Conservation (phyloP, 1,140 invertebrate species). For the Agraylea sexmaculata region DNA sequence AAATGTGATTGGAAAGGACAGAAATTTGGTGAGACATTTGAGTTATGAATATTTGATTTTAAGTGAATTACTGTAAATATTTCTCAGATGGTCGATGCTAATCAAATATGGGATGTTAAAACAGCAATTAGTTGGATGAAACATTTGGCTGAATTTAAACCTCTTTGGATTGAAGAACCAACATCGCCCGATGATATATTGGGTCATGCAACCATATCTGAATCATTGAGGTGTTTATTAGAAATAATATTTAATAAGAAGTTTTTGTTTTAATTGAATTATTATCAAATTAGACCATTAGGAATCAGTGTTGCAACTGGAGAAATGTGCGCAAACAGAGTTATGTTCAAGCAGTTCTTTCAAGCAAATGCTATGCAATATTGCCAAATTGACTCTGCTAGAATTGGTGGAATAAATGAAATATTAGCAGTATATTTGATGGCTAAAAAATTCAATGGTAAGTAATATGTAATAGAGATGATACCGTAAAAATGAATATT, state of each 20-base stretch:
- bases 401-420: slow-evolving; percentile 82
- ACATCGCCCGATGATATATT: slow-evolving; percentile 84
- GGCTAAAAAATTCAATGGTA: slow-evolving; percentile 64
- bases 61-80: not conserved
- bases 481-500: slow-evolving; percentile 1
- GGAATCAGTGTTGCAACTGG: slow-evolving; percentile 81
- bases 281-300: slow-evolving; percentile 50
- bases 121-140: slow-evolving; percentile 81
- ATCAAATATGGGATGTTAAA: slow-evolving; percentile 81
- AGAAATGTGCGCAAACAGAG: slow-evolving; percentile 82
- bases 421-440: slow-evolving; percentile 79
- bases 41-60: slow-evolving; percentile 6
- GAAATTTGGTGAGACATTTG: slow-evolving; percentile 46
- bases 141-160: slow-evolving; percentile 57
- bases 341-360: slow-evolving; percentile 88
- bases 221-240: slow-evolving; percentile 44
- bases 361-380: slow-evolving; percentile 67
- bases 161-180: slow-evolving; percentile 87
- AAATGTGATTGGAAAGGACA: slow-evolving; percentile 63
- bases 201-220: slow-evolving; percentile 64
- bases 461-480: no score
- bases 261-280: no score
- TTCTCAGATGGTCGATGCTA: slow-evolving; percentile 76
- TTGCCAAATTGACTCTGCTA: slow-evolving; percentile 83
- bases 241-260: no score